Conservation (phyloP, 2,797 vertebrate genomes). For the Micromesistius poutassou region DNA sequence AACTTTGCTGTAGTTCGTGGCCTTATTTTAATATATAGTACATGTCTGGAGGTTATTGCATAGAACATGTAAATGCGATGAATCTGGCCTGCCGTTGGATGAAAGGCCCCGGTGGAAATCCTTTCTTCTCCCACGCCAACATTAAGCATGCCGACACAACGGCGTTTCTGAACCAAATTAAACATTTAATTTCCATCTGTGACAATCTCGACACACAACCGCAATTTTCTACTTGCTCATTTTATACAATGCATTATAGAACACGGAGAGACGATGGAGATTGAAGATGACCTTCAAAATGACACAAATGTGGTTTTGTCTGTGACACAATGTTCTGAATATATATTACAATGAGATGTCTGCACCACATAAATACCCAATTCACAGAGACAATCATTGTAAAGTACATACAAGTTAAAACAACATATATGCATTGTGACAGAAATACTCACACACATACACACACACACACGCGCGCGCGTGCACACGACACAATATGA, state of each 20-base stretch:
- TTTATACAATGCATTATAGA: conserved; percentile 42
- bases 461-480: conserved; percentile 3
- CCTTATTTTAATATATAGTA: neutral
- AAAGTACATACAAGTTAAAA: neutral
- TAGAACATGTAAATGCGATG: neutral
- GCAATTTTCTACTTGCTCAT: conserved; percentile 25
- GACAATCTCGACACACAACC: conserved; percentile 41
- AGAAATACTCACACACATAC: conserved; percentile 4
- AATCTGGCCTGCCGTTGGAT: neutral
- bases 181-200: neutral
- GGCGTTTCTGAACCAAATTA: neutral
- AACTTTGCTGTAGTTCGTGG: neutral
- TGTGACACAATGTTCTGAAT: neutral
- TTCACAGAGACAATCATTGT: conserved; percentile 31
- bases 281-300: conserved; percentile 66
- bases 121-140: conserved; percentile 6
- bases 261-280: conserved; percentile 55
- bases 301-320: conserved; percentile 14
- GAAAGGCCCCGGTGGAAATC: conserved; percentile 2
- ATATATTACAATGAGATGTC: neutral
- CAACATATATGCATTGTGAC: conserved; percentile 4
- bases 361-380: conserved; percentile 4
- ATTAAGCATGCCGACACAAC: neutral
- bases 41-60: conserved; percentile 19
- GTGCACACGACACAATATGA: neutral